These are phyloP conservation scores for Falco cherrug DNA, from an alignment of 2,797 vertebrate species.

Conservation along the genomic window DNA sequence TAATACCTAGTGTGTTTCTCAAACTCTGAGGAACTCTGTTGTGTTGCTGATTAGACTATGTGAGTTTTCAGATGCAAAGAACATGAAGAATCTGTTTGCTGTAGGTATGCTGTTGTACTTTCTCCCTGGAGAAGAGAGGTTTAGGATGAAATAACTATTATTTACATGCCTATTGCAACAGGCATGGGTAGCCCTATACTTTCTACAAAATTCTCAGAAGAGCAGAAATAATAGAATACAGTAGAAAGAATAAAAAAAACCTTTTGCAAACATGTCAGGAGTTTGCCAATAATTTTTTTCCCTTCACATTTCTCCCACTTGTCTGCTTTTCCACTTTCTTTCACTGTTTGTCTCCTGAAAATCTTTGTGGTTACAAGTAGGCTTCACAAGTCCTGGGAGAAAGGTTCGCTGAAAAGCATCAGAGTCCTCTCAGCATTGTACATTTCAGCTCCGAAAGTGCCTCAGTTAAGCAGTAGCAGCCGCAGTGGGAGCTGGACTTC, in stretches of 20 bases:
- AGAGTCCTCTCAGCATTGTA: not conserved
- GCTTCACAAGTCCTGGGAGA: not conserved
- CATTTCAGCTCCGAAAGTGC: not conserved
- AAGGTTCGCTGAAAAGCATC: not conserved
- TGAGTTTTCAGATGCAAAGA: not conserved
- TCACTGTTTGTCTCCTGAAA: not conserved
- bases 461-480: not conserved
- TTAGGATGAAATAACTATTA: not conserved
- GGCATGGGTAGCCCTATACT: not conserved
- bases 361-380: not conserved
- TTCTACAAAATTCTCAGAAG: not conserved
- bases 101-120: not conserved
- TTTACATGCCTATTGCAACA: not conserved
- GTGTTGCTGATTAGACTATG: not conserved
- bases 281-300: not conserved
- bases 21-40: not conserved
- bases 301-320: not conserved
- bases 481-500: not conserved
- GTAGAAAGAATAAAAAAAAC: too few species aligned
- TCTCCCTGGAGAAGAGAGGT: not conserved
- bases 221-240: not conserved
- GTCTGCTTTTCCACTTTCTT: not conserved
- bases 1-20: not conserved
- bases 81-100: not conserved
- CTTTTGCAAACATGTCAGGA: not conserved